A percentile compares a stretch with the other conserved stretches of the same genome.
Conservation (phyloP, 2,797 vertebrate species). For the Neoniphon sammara region DNA sequence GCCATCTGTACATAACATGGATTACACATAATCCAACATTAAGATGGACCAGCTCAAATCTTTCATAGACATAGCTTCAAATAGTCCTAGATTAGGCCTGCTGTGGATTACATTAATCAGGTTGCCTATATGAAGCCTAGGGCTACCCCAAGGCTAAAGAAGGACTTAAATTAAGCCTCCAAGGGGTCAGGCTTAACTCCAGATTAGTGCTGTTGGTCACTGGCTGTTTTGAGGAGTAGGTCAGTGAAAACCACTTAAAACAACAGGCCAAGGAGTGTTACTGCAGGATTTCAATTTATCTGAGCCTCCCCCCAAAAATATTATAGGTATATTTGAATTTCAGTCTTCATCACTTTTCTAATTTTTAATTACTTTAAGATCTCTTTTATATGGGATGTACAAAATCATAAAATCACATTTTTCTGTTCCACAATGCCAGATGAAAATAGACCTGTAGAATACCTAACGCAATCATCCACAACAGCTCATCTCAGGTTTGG, state of each 20-base stretch:
- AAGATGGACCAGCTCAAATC: conserved; percentile 56
- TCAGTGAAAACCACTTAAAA: conserved; percentile 21
- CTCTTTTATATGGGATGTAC: conserved; percentile 36
- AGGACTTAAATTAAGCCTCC: background rate
- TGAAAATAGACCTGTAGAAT: no score
- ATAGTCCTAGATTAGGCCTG: conserved; percentile 40
- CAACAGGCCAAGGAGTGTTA: conserved; percentile 60
- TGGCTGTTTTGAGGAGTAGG: conserved; percentile 4
- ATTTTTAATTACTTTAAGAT: conserved; percentile 4
- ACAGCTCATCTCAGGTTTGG: no score
- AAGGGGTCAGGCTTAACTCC: conserved; percentile 3
- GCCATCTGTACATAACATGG: conserved; percentile 50
- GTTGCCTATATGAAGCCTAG: conserved; percentile 20
- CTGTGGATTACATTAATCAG: conserved; percentile 42
- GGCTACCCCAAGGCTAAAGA: conserved; percentile 19
- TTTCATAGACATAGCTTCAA: conserved; percentile 51
- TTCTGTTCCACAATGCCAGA: no score
- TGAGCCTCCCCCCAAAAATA: conserved; percentile 8
- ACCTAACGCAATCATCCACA: no score
- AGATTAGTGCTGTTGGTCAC: conserved; percentile 22
- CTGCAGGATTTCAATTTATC: conserved; percentile 19
- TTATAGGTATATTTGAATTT: conserved; percentile 23
- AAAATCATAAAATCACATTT: background rate
- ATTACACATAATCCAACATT: conserved; percentile 72
- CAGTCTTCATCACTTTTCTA: conserved; percentile 18